These are phyloP conservation scores for Anniella stebbinsi DNA, from an alignment of 2,797 vertebrate species.

Conservation along the genomic window DNA sequence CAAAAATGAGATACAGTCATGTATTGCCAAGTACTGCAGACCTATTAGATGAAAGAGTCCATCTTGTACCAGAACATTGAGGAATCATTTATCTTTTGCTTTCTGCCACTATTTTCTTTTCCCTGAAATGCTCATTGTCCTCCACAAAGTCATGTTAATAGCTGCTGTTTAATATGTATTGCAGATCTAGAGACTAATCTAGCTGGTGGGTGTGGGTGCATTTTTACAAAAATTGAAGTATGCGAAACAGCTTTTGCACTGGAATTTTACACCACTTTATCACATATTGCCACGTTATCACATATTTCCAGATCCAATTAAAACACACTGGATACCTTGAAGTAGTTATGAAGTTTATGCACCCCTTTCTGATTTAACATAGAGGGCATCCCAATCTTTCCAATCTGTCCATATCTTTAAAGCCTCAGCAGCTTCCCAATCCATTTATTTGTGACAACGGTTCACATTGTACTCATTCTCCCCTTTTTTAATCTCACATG, in stretches of 20 bases:
- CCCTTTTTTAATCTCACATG: not conserved
- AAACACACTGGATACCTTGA: not conserved
- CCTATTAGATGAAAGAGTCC: no score
- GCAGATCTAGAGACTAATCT: no score
- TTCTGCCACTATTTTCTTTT: not conserved
- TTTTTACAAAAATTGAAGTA: not conserved
- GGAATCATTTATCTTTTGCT: not conserved
- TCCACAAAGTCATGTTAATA: not conserved
- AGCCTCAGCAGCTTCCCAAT: not conserved
- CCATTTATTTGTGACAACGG: not conserved
- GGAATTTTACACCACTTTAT: not conserved
- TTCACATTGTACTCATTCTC: no score
- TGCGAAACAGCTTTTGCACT: not conserved
- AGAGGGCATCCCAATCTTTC: not conserved
- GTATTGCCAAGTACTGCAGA: no score
- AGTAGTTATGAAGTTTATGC: not conserved
- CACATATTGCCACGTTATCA: not conserved
- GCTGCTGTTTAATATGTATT: no score
- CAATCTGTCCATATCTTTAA: not conserved
- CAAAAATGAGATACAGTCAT: no score
- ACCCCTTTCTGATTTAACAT: not conserved
- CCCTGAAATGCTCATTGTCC: not conserved
- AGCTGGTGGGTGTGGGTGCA: no score
- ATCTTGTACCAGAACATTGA: no score
- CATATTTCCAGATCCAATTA: not conserved